Base-by-base conservation (phyloP, 2,888 invertebrate genomes). In the Phalera bucephala region DNA sequence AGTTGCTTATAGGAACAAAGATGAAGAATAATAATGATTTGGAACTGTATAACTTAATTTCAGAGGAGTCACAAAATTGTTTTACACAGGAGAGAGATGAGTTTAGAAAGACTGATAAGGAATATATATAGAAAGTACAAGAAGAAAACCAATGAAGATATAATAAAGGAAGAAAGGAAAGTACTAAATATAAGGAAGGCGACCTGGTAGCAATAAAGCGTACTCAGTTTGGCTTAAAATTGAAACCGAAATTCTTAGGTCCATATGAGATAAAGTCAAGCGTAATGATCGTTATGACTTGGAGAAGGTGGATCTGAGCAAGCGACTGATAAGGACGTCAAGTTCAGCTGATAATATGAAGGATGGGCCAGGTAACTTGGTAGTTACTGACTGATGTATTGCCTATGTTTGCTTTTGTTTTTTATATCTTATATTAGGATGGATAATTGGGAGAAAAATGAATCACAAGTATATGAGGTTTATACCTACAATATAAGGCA, bases 1-100 rank as follows among this genome's bases (percentile, higher is more conserved):
- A 53, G 9, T 15, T 56, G 5, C 2, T 63, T 3, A 40, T 43
- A 9, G 49, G 58, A 13, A 38, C 23, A 3, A 46, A 36, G 9
- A 46, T 53, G 43, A 52, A 19, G 20, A 14, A 3, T 1, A 46
- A 50, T 29, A 40, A 49, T 14, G 46, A 51, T 34, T 0, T 17
- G 1, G 19, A 27, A 1, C 17, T 25, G 13, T 31, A 23, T 7
- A 19, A 30, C 13, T 30, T 13, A 14, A 13, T 31, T 23, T 9
- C n/a, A 23, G 23, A 31, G 4, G 22, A 23, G 7, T 8, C n/a
- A 14, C 12, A 23, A n/a, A 2, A 21, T n/a, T 21, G 12, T 14
- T 31, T 23, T 23, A 23, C 10, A 11, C 7, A 25, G 6, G 3
- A 31, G 5, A 12, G 30, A 30, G 5, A 34, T 8, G 23, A 45